A percentile compares a stretch with the other conserved stretches of the same genome.
phyloP scores from a whole-genome alignment of 2,113 vertebrate genomes.

The Laticauda colubrina region DNA sequence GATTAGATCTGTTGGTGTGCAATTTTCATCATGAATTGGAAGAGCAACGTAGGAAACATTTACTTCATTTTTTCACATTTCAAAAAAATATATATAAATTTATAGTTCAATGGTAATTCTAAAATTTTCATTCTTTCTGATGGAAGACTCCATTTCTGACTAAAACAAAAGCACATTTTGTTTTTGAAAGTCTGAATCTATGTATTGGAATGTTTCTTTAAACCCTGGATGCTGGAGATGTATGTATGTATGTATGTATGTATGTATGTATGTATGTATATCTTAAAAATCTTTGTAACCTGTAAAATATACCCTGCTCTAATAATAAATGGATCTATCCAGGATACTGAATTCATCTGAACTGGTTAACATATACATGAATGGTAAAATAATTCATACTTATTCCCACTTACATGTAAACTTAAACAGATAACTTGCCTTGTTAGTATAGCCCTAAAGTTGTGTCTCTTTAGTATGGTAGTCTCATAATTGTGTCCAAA shows the following conservation, averaged over 20 bases:
- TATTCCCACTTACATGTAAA: not conserved
- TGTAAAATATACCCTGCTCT: not conserved
- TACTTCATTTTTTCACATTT: not conserved
- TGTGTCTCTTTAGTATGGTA: not conserved
- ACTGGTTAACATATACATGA: not conserved
- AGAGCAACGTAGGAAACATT: not conserved
- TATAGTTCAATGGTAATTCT: constrained; percentile 4
- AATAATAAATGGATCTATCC: not conserved
- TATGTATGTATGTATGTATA: no score
- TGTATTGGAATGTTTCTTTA: not conserved
- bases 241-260: no score
- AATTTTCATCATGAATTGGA: not conserved
- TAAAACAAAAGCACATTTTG: not conserved
- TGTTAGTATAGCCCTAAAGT: not conserved
- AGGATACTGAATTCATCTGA: not conserved
- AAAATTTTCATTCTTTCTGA: not conserved
- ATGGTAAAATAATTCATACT: not conserved
- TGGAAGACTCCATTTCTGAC: not conserved
- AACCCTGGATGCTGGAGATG: not conserved
- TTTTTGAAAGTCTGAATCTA: not conserved
- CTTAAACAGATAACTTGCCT: not conserved
- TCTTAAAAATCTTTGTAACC: not conserved
- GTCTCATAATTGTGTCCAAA: not conserved
- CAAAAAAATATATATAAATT: constrained; percentile 4
- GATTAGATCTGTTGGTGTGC: not conserved